phyloP scores from a whole-genome alignment of 2,888 invertebrate genomes.

The Chironomus riparius region DNA sequence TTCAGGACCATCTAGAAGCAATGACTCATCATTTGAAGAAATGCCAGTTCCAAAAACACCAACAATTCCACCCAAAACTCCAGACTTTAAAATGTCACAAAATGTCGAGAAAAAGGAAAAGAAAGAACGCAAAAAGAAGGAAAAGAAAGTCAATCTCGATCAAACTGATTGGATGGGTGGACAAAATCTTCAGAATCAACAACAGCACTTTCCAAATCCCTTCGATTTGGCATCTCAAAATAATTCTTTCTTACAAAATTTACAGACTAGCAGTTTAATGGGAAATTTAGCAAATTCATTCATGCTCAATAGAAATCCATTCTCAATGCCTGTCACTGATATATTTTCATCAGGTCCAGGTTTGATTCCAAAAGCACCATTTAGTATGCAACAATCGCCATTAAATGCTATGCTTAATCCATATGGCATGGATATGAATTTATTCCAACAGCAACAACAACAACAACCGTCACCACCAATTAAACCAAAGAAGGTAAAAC shows the following conservation, averaged over 20 bases:
- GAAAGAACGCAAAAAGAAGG: conserved; percentile 50
- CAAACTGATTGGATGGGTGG: conserved; percentile 41
- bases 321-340: conserved; percentile 33
- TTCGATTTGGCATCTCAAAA: conserved; percentile 36
- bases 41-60: conserved; percentile 47
- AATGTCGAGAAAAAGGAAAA: conserved; percentile 47
- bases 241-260: conserved; percentile 25
- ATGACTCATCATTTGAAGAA: conserved; percentile 13
- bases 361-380: conserved; percentile 42
- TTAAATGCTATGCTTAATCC: background rate
- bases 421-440: conserved; percentile 6
- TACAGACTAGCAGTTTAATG: background rate
- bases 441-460: background rate
- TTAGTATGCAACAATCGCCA: background rate
- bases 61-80: conserved; percentile 49
- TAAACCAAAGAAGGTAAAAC: conserved; percentile 20
- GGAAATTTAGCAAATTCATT: background rate
- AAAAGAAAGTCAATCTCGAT: conserved; percentile 44
- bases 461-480: background rate
- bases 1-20: conserved; percentile 27
- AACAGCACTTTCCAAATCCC: conserved; percentile 34
- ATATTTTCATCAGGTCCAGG: conserved; percentile 46
- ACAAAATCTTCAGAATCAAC: too few species aligned
- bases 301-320: conserved; percentile 6
- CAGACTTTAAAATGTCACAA: conserved; percentile 49